Base-by-base conservation (phyloP, 1,140 invertebrate genomes). In the Drosophila azteca region DNA sequence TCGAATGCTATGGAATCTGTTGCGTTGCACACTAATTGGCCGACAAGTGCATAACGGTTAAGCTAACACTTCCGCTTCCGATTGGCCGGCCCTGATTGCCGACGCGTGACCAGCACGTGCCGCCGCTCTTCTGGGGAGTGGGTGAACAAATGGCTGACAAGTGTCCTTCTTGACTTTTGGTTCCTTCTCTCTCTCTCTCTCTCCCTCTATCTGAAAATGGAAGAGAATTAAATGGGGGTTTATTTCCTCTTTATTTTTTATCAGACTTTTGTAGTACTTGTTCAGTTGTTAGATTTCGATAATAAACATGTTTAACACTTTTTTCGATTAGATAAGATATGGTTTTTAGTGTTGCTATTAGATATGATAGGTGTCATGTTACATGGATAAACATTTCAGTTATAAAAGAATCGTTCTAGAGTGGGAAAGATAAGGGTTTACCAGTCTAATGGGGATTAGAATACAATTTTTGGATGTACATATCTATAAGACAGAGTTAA, bases 71-170 rank as follows among this genome's bases (percentile, higher is more conserved):
- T 64, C 57, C 77, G 58, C 68, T 5, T 39, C 35, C 35, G 35
- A 39, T 5, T 39, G 11, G 4, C 43, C 55, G 4, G 4, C 43
- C 55, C 57, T 73, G n/a, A 69, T 69, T 53, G 76, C 44, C 7
- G 43, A 79, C 83, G 72, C 76, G 83, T 88, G 83, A 57, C 43
- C 60, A 26, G 67, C 83, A 88, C 83, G 83, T 88, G 83, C 39
- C 76, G 17, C 39, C 76, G 17, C 39, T 51, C 1, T 59, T 64
- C 48, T 39, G 35, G 67, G 35, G 67, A 46, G 26, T 59, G 53
- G 60, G 51, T 26, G 41, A 29, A 11, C 22, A 48, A 46, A 22
- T 64, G 44, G 45, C 3, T 13, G 20, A 61, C 71, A 84, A 80
- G 63, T 80, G 69, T 58, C 22, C 20, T 49, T 53, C 39, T 79